Evolutionary conservation across 2,888 invertebrate genomes (phyloP).

Genomic region (Xylophagus ater): DNA sequence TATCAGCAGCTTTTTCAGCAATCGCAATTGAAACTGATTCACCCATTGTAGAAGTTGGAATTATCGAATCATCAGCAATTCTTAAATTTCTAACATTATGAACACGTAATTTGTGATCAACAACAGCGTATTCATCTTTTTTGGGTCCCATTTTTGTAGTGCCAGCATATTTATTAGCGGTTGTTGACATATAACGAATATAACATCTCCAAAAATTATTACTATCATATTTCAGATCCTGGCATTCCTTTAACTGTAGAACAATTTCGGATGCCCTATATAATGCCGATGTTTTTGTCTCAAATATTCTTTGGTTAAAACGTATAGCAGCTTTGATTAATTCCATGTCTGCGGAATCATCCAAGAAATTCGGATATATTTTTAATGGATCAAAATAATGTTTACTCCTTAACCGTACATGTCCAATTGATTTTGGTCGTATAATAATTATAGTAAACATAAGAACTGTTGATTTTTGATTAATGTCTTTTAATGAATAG

Average conservation of each 20-base stretch:
- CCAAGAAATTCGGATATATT: constrained; percentile 45
- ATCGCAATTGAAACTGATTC: constrained; percentile 71
- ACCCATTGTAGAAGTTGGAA: constrained; percentile 60
- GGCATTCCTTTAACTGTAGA: not conserved
- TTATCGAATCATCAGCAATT: constrained; percentile 64
- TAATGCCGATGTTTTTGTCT: constrained; percentile 37
- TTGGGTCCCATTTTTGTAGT: constrained; percentile 62
- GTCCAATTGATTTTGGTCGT: constrained; percentile 33
- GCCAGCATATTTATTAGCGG: constrained; percentile 63
- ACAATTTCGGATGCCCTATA: constrained; percentile 27
- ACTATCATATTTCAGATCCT: constrained; percentile 29
- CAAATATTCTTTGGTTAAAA: constrained; percentile 33
- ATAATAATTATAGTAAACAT: constrained; percentile 17
- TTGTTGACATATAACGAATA: constrained; percentile 54
- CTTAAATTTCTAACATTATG: constrained; percentile 52
- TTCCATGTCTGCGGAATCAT: constrained; percentile 35
- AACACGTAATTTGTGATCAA: constrained; percentile 51
- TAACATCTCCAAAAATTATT: constrained; percentile 61
- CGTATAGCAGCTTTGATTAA: constrained; percentile 31
- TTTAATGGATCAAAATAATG: constrained; percentile 42
- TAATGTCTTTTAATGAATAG: too few species aligned
- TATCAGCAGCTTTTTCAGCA: constrained; percentile 62
- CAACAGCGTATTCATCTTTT: constrained; percentile 47
- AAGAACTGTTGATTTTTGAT: too few species aligned
- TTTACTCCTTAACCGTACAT: constrained; percentile 37